These are phyloP conservation scores for Gymnothorax reevesii DNA, from an alignment of 2,797 vertebrate species.

Conservation along the genomic window DNA sequence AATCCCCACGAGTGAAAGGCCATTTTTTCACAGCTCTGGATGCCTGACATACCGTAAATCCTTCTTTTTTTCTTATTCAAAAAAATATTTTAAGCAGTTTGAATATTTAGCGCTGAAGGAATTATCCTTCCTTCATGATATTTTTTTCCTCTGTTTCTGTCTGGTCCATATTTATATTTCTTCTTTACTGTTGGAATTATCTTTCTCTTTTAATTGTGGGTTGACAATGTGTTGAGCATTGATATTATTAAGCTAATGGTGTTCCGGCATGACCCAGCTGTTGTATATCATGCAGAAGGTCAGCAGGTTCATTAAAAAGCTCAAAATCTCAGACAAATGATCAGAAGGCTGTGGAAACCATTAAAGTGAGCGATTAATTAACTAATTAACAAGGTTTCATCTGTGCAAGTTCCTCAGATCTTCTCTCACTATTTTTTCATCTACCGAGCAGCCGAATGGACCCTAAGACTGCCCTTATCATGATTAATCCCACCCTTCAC, in stretches of 20 bases:
- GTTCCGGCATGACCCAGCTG: neutral
- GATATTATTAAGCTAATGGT: neutral
- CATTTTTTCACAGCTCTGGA: too few species aligned
- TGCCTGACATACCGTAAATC: too few species aligned
- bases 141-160: neutral
- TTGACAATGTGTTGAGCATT: neutral
- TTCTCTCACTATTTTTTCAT: neutral
- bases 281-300: neutral
- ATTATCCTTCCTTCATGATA: neutral
- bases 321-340: neutral
- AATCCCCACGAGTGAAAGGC: too few species aligned
- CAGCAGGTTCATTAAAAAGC: neutral
- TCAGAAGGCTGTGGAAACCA: neutral
- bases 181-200: neutral
- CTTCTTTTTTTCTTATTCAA: neutral
- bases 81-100: neutral
- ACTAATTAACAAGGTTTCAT: neutral
- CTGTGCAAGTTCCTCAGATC: neutral
- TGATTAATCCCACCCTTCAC: neutral
- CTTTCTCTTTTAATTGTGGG: neutral
- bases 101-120: neutral
- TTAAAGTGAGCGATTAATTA: neutral
- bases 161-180: neutral
- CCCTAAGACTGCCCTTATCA: neutral
- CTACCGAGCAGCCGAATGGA: neutral